phyloP scores from a whole-genome alignment of 2,113 vertebrate species.

The Melanerpes formicivorus region DNA sequence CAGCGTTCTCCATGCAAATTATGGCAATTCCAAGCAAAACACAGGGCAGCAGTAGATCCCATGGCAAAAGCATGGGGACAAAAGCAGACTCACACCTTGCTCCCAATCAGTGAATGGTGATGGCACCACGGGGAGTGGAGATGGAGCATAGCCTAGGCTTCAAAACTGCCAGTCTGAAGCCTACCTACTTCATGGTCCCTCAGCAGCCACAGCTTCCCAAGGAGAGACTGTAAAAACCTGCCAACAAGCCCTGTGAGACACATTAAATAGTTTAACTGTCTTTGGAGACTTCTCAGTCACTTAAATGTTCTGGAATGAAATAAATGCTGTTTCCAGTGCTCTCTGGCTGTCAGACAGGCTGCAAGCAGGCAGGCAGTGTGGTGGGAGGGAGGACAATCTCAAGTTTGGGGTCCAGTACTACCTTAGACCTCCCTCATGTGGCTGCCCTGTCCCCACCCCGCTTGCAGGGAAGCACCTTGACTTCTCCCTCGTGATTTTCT shows the following conservation, averaged over 20 bases:
- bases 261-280: neutral
- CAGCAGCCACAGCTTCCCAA: neutral
- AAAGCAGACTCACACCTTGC: neutral
- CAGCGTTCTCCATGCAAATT: neutral
- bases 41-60: neutral
- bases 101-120: neutral
- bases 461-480: neutral
- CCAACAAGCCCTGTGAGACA: neutral
- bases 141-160: neutral
- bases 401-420: neutral
- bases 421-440: neutral
- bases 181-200: neutral
- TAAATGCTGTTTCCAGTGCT: neutral
- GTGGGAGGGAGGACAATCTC: neutral
- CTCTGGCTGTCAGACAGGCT: neutral
- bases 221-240: neutral
- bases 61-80: neutral
- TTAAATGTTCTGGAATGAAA: neutral
- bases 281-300: neutral
- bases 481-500: neutral
- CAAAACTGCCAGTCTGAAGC: too few relatives aligned
- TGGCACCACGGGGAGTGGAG: neutral
- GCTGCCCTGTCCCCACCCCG: neutral
- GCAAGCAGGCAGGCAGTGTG: neutral
- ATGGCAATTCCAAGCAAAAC: neutral